Base-by-base conservation (phyloP, 2,797 vertebrate genomes). In the Sparus aurata region DNA sequence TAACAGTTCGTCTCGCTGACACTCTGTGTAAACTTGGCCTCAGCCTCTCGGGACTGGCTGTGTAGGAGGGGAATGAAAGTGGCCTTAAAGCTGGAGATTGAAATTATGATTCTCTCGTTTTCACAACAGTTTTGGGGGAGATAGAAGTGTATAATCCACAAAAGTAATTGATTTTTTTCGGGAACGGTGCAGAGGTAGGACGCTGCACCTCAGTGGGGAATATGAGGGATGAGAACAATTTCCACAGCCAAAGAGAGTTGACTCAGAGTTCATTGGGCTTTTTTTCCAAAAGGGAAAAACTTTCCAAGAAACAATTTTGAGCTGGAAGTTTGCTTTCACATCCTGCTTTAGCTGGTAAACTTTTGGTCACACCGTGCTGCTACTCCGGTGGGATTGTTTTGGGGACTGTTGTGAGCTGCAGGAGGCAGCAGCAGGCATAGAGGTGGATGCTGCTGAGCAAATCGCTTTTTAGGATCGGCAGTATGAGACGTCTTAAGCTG, bases 151-250 rank as follows among this genome's bases (percentile, higher is more conserved):
- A 52, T 73, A 72, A 85, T 75, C 71, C 73, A 79, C 55, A 30
- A 38, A 80, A 73, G 82, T 83, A 85, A 88, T 82, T 83, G 78
- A 79, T 91, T 89, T 89, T 25, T 25, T 25, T 25, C 1, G 0
- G 60, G 68, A 73, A 68, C 11, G 12, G 57, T 43, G 41, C 50
- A 53, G 67, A 68, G 34, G 47, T 70, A 70, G 45, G 58, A 80
- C 30, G 55, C 47, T 63, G 52, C 53, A 34, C 69, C 76, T 79
- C 52, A 60, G 60, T 65, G 47, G 66, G 73, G 66, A 79, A 71
- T 73, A 41, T 61, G 80, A 83, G 45, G 68, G 69, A 52, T 71
- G 74, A 77, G 75, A 60, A 80, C 60, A 76, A 63, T 85, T 79
- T 87, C 72, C 63, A 71, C 65, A 66, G 43, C 73, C 65, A 63